Percentiles rank a stretch among this genome's conserved stretches.
Conservation (phyloP, 2,113 vertebrate genomes). For the Lethenteron camtschaticum region DNA sequence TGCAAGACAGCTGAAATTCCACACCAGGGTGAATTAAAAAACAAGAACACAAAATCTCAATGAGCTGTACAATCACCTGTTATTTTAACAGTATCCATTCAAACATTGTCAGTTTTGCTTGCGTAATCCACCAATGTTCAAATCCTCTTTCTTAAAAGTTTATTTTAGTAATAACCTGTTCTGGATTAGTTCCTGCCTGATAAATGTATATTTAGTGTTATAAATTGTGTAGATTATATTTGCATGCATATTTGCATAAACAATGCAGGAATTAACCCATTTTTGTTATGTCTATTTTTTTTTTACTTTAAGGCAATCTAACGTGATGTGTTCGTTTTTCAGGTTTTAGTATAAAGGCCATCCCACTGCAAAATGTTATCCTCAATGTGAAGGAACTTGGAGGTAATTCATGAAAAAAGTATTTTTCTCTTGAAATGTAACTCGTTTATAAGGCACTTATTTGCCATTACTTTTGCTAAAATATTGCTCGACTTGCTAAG, state of each 20-base stretch:
- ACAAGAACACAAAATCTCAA: too few species aligned
- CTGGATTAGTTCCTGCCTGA: neutral
- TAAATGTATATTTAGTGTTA: neutral
- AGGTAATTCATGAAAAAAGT: conserved; percentile 32
- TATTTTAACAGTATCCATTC: too few species aligned
- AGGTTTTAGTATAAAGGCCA: conserved; percentile 98
- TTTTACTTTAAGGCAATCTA: conserved; percentile 7
- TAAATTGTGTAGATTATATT: neutral
- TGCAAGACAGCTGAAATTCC: too few species aligned
- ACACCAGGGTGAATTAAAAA: too few species aligned
- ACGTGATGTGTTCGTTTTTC: conserved; percentile 15
- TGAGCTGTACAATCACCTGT: too few species aligned
- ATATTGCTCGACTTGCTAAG: too few species aligned
- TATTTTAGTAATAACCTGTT: neutral
- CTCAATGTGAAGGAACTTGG: conserved; percentile 97
- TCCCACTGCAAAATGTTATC: conserved; percentile 80
- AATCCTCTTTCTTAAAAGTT: too few species aligned
- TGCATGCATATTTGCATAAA: neutral
- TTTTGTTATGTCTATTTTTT: neutral
- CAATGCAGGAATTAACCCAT: neutral
- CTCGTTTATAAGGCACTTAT: too few species aligned
- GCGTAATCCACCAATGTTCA: too few species aligned
- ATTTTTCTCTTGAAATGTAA: too few species aligned
- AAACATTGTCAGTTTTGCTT: too few species aligned
- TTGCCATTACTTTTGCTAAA: too few species aligned